Conservation (phyloP, 2,888 invertebrate species). For the Melanostoma mellinum region DNA sequence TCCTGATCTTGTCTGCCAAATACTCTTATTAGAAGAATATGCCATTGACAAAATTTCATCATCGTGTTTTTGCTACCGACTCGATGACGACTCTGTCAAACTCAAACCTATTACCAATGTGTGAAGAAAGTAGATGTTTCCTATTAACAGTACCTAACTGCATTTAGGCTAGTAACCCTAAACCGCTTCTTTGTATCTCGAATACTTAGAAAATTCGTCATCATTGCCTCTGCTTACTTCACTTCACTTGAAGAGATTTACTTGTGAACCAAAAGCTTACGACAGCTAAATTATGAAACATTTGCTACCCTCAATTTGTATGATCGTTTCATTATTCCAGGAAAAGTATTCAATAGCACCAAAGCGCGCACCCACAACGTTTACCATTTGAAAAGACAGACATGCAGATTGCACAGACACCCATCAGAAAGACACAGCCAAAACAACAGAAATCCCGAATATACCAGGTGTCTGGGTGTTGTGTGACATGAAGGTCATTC, state of each 20-base stretch:
- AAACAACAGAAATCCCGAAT: conserved; percentile 39
- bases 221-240: not conserved
- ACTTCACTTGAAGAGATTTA: conserved; percentile 40
- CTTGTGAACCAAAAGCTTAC: conserved; percentile 45
- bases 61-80: too few species aligned
- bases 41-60: too few species aligned
- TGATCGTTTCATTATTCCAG: conserved; percentile 50
- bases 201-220: not conserved
- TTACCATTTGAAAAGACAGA: conserved; percentile 49
- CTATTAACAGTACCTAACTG: too few species aligned
- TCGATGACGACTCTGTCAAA: too few species aligned
- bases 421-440: conserved; percentile 11
- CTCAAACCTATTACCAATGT: too few species aligned
- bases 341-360: conserved; percentile 41
- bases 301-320: conserved; percentile 52
- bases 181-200: not conserved
- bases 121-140: too few species aligned
- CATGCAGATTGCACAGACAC: conserved; percentile 41
- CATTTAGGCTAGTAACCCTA: not conserved
- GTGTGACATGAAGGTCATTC: conserved; percentile 72
- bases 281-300: conserved; percentile 62
- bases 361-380: conserved; percentile 53
- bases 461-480: conserved; percentile 69
- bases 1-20: too few species aligned
- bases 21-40: too few species aligned